These are phyloP conservation scores for Vandiemenella viatica DNA, from an alignment of 2,888 invertebrate species.

Conservation along the genomic window DNA sequence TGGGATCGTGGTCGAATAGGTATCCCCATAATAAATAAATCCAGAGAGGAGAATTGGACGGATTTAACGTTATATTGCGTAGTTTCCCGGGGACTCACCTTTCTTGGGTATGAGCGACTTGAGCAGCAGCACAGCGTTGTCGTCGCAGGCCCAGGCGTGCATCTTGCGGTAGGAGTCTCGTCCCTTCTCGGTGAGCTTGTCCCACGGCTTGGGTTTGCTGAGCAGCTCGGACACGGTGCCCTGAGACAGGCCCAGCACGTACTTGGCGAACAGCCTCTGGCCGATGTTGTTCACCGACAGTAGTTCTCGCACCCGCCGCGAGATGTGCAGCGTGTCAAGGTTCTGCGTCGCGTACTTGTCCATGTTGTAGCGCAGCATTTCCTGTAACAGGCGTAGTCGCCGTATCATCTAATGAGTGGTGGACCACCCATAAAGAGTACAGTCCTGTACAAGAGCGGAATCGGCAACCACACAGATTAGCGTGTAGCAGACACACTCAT, in stretches of 20 bases:
- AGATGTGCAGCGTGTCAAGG: constrained; percentile 88
- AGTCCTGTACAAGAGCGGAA: too few relatives aligned
- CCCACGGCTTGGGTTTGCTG: constrained; percentile 99
- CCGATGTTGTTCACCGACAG: constrained; percentile 96
- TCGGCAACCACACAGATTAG: too few relatives aligned
- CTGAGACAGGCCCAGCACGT: constrained; percentile 89
- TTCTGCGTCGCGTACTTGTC: constrained; percentile 89
- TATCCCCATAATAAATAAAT: too few relatives aligned
- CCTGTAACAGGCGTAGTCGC: too few relatives aligned
- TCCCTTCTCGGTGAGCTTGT: constrained; percentile 97
- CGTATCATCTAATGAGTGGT: too few relatives aligned
- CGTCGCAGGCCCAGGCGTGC: constrained; percentile 99
- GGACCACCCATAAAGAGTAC: too few relatives aligned
- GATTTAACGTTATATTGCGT: too few relatives aligned
- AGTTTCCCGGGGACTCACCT: constrained; percentile 62
- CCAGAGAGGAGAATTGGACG: too few relatives aligned
- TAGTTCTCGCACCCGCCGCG: constrained; percentile 81
- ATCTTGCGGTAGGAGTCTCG: constrained; percentile 98
- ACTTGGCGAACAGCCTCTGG: constrained; percentile 95
- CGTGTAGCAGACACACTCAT: too few relatives aligned
- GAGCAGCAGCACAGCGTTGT: constrained; percentile 88
- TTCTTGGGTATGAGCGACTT: constrained; percentile 96
- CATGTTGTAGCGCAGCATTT: constrained; percentile 89
- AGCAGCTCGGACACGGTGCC: constrained; percentile 96
- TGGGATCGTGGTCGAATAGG: too few relatives aligned